These are phyloP conservation scores for Hippocampus mohnikei DNA, from an alignment of 2,113 vertebrate species.

Conservation along the genomic window DNA sequence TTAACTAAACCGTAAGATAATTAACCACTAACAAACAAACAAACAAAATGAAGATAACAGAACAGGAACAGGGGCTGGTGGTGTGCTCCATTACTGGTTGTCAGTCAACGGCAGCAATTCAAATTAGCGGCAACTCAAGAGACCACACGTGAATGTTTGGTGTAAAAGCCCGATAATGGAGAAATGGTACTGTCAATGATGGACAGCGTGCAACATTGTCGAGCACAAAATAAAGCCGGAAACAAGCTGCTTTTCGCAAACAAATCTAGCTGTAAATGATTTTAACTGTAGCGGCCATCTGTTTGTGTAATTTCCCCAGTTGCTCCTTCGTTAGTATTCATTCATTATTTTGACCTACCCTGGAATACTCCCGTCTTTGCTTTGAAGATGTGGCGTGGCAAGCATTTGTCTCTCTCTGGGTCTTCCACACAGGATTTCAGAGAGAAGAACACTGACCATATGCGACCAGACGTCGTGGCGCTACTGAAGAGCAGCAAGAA, in stretches of 20 bases:
- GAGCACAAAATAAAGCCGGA: no score
- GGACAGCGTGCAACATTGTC: no score
- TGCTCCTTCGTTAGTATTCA: background rate
- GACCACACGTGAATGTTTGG: background rate
- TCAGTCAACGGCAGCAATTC: background rate
- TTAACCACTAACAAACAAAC: no score
- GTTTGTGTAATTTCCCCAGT: background rate
- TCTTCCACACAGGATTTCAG: slow-evolving; percentile 86
- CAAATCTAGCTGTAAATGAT: slow-evolving; percentile 3
- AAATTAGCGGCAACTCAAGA: background rate
- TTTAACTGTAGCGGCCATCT: background rate
- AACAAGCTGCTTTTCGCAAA: background rate
- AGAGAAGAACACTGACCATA: slow-evolving; percentile 98
- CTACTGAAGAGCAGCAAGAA: slow-evolving; percentile 92
- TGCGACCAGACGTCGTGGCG: slow-evolving; percentile 95
- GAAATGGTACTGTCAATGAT: no score
- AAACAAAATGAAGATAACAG: no score
- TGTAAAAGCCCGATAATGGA: background rate
- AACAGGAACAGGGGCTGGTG: no score
- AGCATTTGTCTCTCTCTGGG: background rate
- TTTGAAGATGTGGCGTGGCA: background rate
- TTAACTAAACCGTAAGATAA: no score
- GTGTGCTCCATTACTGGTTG: no score
- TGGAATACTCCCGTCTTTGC: background rate
- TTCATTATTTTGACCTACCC: background rate